These are phyloP conservation scores for Psittacula derbiana DNA, from an alignment of 2,797 vertebrate genomes.

Conservation along the genomic window DNA sequence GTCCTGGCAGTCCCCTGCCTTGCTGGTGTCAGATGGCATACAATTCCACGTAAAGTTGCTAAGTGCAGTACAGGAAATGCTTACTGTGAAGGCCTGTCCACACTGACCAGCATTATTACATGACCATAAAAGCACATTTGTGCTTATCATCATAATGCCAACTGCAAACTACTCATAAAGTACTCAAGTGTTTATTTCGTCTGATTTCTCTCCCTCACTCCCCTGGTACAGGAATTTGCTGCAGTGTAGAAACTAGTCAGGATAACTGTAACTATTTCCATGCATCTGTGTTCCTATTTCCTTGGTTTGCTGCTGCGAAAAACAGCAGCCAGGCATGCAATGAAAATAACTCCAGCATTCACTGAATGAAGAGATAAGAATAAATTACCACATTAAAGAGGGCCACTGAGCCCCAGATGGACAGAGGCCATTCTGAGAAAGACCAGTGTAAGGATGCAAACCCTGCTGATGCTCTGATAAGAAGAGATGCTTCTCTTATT, in stretches of 20 bases:
- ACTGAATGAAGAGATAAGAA: conserved; percentile 48
- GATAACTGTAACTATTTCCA: not conserved
- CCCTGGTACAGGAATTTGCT: not conserved
- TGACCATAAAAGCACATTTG: conserved; percentile 18
- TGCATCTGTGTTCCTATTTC: not conserved
- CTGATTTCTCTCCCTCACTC: not conserved
- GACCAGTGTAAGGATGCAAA: conserved; percentile 65
- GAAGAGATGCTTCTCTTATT: conserved; percentile 72
- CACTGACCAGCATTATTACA: conserved; percentile 15
- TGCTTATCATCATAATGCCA: conserved; percentile 18
- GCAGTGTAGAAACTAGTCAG: not conserved
- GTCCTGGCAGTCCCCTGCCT: conserved; percentile 10
- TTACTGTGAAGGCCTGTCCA: conserved; percentile 51
- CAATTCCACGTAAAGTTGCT: not conserved
- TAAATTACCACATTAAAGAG: conserved; percentile 56
- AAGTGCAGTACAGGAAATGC: conserved; percentile 41
- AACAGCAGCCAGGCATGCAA: conserved; percentile 32
- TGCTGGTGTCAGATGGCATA: conserved; percentile 40
- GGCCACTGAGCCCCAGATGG: conserved; percentile 27
- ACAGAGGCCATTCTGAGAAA: conserved; percentile 56
- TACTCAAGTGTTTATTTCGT: not conserved
- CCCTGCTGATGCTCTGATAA: conserved; percentile 63
- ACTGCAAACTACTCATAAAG: conserved; percentile 4
- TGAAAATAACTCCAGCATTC: conserved; percentile 42
- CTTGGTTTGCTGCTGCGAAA: conserved; percentile 38